A percentile compares a stretch with the other conserved stretches of the same genome.
These are phyloP conservation scores for Eulemur macaco DNA, from an alignment of 2,113 vertebrate species.

Conservation along the genomic window DNA sequence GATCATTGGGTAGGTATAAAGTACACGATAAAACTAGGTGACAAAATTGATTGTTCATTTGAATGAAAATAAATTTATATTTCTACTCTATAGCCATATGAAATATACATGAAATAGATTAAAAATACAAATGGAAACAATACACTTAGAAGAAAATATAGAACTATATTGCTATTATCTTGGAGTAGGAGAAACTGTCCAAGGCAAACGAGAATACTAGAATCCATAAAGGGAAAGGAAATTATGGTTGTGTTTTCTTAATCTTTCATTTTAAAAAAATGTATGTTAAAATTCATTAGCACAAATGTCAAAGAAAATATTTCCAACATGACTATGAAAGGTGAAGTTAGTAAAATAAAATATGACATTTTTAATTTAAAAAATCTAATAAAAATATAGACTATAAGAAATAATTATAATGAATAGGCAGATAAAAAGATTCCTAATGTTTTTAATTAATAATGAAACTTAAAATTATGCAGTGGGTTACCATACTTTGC, in stretches of 20 bases:
- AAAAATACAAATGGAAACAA: not conserved
- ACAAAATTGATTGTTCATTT: not conserved
- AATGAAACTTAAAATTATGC: not conserved
- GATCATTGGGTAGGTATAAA: not conserved
- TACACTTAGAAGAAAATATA: not conserved
- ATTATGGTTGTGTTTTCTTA: not conserved
- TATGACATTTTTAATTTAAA: not conserved
- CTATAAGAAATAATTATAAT: not conserved
- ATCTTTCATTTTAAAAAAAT: not conserved
- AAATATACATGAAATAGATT: not conserved
- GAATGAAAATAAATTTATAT: slow-evolving; percentile 10
- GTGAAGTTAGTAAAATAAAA: not conserved
- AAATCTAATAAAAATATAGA: not conserved
- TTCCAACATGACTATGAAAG: not conserved
- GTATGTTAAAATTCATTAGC: not conserved
- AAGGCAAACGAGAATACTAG: not conserved
- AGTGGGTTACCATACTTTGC: not conserved
- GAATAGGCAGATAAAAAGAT: not conserved
- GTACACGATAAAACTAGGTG: not conserved
- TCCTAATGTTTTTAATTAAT: not conserved
- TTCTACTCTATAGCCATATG: not conserved
- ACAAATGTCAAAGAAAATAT: not conserved
- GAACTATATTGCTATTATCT: not conserved
- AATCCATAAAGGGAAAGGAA: not conserved
- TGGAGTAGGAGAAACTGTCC: not conserved